These are phyloP conservation scores for Calcarius lapponicus DNA, from an alignment of 2,797 vertebrate species.

Conservation along the genomic window DNA sequence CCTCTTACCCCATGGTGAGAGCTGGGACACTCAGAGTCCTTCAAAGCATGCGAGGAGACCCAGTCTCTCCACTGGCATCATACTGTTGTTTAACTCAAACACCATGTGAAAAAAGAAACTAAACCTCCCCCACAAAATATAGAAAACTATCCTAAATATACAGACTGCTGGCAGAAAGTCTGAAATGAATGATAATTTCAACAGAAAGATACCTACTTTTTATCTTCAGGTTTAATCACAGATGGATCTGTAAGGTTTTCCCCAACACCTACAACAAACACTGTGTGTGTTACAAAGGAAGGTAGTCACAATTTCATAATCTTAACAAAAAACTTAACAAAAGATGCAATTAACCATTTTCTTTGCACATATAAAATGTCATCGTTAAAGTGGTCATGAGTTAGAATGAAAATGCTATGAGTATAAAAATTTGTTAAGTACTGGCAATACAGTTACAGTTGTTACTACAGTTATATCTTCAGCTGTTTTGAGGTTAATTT, in stretches of 20 bases:
- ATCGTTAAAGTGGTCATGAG: background rate
- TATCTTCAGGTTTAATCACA: constrained; percentile 90
- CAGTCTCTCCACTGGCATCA: background rate
- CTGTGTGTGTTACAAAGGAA: background rate
- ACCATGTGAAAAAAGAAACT: background rate
- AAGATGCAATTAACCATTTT: background rate
- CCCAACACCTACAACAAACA: constrained; percentile 86
- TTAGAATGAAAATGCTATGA: background rate
- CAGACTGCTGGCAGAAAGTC: background rate
- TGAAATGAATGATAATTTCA: constrained; percentile 5
- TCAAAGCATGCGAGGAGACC: accelerated
- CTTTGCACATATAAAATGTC: background rate
- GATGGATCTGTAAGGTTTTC: constrained; percentile 94
- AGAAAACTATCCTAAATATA: background rate
- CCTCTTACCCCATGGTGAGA: background rate
- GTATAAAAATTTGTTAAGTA: background rate
- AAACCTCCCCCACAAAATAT: background rate
- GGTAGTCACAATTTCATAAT: background rate
- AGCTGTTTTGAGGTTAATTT: background rate
- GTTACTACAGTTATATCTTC: background rate
- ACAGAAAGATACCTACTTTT: constrained; percentile 80
- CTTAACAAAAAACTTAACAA: background rate
- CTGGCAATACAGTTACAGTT: background rate
- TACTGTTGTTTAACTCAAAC: background rate
- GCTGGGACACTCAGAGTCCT: background rate